Evolutionary conservation across 2,113 vertebrate species (phyloP).

Genomic region (Rhabdornis inornatus): DNA sequence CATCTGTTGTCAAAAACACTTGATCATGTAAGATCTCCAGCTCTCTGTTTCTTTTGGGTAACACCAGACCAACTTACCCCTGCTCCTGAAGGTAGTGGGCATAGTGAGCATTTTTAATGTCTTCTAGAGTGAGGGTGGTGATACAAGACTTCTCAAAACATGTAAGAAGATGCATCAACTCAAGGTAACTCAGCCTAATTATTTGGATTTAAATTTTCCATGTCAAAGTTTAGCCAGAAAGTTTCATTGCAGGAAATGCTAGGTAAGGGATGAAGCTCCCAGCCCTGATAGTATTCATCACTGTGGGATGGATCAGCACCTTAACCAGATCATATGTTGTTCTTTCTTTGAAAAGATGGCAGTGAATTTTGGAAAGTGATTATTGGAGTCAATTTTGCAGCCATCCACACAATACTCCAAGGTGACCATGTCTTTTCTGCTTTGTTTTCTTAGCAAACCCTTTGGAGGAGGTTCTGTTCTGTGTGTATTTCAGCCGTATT

Average conservation of each 20-base stretch:
- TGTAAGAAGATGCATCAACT: background rate
- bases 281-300: background rate
- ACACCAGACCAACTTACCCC: background rate
- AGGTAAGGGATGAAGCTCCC: background rate
- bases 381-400: background rate
- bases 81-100: background rate
- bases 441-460: background rate
- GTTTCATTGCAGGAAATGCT: background rate
- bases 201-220: background rate
- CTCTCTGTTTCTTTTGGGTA: background rate
- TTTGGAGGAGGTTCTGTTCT: background rate
- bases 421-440: background rate
- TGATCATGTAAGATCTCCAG: background rate
- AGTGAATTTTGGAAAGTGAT: background rate
- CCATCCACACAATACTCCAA: background rate
- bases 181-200: background rate
- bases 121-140: background rate
- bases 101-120: background rate
- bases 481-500: background rate
- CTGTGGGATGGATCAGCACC: background rate
- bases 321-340: background rate
- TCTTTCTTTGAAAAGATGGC: background rate
- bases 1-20: background rate
- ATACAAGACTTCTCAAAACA: background rate
- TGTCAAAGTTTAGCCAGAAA: background rate